Base-by-base conservation (phyloP, 1,140 invertebrate genomes). In the Hermetia illucens region DNA sequence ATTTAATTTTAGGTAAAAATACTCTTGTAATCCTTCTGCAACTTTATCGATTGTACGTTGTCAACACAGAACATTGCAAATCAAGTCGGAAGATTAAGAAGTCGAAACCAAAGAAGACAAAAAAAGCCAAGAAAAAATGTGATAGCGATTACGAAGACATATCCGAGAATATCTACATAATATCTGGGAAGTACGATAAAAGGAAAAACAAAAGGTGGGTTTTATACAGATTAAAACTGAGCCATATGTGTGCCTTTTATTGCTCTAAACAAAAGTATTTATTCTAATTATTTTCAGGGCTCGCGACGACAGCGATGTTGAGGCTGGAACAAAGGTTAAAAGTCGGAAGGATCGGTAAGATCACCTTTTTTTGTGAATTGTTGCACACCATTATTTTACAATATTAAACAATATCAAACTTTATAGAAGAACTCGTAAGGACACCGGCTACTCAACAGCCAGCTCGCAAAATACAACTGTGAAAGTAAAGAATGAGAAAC, bases 21-120 rank as follows among this genome's bases (percentile, higher is more conserved):
- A 82, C 79, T 1, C 63, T 87, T 34, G 87, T 91, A 4, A 91
- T 91, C 42, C 54, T 88, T 2, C 62, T 92, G 0, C 82, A 91
- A 50, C 65, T 90, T 25, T 91, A 91, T 49, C 63, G 87, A 13
- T 64, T 90, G 0, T 79, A 86, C 46, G 84, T 91, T 1, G 75
- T 90, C 0, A 79, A 87, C 44, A 71, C 64, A 0, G 65, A 72
- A 27, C 71, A 69, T 50, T 72, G 68, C 53, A 70, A 68, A 44
- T 62, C 58, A 41, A 62, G 64, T 34, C 51, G 61, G 30, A 49
- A 53, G 34, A 53, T 48, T 34, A 63, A 56, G 21, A 51, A 50
- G 10, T 19, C 33, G 41, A 43, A 62, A 57, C 65, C 24, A 38
- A 65, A 51, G 44, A 65, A 44, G 44, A 62, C 60, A 55, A 58